Conservation (phyloP, 2,113 vertebrate genomes). For the Herpailurus yagouaroundi region DNA sequence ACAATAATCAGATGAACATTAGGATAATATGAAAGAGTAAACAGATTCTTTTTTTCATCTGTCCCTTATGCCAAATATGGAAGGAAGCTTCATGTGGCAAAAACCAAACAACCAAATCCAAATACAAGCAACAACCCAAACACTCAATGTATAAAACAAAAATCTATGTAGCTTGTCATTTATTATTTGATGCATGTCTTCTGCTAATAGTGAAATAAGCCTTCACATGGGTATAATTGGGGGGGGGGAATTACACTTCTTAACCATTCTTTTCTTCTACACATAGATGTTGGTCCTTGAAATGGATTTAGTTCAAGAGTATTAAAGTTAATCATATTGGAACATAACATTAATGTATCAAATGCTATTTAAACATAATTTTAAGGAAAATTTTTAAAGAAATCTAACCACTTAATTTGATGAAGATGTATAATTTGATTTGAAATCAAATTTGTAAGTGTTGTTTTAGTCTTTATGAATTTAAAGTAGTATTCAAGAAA, state of each 20-base stretch:
- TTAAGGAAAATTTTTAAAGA: background rate
- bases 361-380: background rate
- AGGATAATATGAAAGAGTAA: background rate
- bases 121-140: background rate
- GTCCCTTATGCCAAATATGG: background rate
- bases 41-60: background rate
- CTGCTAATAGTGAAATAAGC: background rate
- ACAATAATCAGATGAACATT: background rate
- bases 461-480: background rate
- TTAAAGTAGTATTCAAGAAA: constrained; percentile 1
- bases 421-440: background rate
- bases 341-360: background rate
- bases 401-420: background rate
- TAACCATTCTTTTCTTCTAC: background rate
- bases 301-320: background rate
- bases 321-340: background rate
- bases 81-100: background rate
- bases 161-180: background rate
- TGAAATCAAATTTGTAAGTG: background rate
- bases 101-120: background rate
- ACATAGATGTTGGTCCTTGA: background rate
- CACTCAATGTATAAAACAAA: background rate
- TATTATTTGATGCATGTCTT: background rate
- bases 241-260: background rate
- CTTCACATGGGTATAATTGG: background rate